Evolutionary conservation across 2,113 vertebrate genomes (phyloP).

Genomic region (Crocuta crocuta): DNA sequence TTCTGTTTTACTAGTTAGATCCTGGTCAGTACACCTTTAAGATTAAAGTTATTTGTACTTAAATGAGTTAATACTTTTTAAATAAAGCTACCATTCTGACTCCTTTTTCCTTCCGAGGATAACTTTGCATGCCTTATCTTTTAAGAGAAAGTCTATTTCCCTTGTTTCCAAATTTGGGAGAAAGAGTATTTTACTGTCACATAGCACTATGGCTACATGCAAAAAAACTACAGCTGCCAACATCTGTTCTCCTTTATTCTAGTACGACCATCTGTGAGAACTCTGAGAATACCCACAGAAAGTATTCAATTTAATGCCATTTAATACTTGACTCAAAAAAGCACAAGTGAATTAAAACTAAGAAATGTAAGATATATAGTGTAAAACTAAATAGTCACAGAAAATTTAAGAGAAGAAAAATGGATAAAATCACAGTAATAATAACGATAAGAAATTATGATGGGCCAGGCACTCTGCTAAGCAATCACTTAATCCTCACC

Average conservation of each 20-base stretch:
- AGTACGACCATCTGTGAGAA: background rate
- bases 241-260: background rate
- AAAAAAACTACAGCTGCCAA: background rate
- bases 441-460: background rate
- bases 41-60: background rate
- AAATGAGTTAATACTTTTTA: background rate
- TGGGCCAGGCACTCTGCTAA: background rate
- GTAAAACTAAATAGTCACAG: background rate
- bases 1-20: background rate
- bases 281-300: background rate
- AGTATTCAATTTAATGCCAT: background rate
- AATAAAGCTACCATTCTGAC: background rate
- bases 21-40: background rate
- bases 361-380: background rate
- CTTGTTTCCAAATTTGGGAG: background rate
- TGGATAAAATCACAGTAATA: background rate
- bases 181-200: background rate
- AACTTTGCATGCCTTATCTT: background rate
- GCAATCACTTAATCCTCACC: background rate
- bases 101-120: background rate
- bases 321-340: background rate
- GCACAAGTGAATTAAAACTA: background rate
- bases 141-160: background rate
- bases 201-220: background rate
- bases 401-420: slow-evolving; percentile 11